A percentile compares a stretch with the other conserved stretches of the same genome.
phyloP scores from a whole-genome alignment of 2,888 invertebrate genomes.

The Sphecodes monilicornis region DNA sequence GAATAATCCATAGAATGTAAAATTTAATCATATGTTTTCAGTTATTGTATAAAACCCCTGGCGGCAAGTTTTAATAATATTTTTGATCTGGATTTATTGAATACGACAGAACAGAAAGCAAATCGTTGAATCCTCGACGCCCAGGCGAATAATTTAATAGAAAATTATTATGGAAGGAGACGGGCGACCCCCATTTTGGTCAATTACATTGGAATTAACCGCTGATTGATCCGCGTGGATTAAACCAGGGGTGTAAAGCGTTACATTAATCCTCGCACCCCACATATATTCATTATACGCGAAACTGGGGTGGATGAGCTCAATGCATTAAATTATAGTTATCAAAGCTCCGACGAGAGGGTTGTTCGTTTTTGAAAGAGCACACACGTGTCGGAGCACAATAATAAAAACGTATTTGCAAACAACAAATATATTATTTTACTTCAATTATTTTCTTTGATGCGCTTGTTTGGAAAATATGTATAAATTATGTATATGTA shows the following conservation, averaged over 20 bases:
- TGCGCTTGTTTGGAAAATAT: too few relatives aligned
- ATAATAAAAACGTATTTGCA: background rate
- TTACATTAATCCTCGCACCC: constrained; percentile 7
- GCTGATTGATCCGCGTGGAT: background rate
- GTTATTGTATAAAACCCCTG: too few relatives aligned
- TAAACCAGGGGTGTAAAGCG: constrained; percentile 3
- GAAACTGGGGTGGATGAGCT: background rate
- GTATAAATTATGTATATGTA: too few relatives aligned
- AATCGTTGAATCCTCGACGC: background rate
- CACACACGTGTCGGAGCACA: background rate
- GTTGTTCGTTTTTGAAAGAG: background rate
- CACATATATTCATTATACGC: background rate
- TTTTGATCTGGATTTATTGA: background rate
- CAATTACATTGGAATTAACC: constrained; percentile 11
- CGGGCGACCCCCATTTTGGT: background rate
- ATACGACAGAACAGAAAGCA: too few relatives aligned
- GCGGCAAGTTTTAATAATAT: background rate
- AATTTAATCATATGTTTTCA: too few relatives aligned
- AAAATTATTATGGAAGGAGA: background rate
- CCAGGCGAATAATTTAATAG: background rate
- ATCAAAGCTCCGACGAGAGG: background rate
- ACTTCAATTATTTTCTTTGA: background rate
- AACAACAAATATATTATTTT: background rate
- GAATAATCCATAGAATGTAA: too few relatives aligned
- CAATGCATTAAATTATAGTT: background rate